Conservation (phyloP, 1,140 invertebrate genomes). For the Meloidogyne floridensis region DNA sequence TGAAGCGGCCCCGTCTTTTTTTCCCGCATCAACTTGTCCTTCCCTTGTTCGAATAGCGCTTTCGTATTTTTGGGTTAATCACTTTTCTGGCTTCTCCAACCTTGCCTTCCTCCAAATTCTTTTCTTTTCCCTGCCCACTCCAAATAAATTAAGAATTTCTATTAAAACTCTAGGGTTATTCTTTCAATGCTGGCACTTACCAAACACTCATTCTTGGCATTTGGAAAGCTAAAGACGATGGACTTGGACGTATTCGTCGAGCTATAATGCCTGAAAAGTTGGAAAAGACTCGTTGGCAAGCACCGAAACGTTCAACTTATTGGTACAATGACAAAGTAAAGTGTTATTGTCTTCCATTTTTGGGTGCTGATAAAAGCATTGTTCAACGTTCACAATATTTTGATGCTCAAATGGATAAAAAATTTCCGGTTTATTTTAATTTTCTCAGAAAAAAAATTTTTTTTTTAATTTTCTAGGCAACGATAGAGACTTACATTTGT, state of each 20-base stretch:
- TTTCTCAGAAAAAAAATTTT: not conserved
- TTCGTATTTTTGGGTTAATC: too few relatives aligned
- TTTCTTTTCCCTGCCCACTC: too few relatives aligned
- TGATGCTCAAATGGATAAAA: slow-evolving; percentile 74
- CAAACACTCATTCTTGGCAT: slow-evolving; percentile 63
- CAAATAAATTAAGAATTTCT: not conserved
- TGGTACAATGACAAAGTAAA: slow-evolving; percentile 72
- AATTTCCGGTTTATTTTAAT: slow-evolving; percentile 71
- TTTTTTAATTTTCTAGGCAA: slow-evolving; percentile 22
- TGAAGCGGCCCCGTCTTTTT: slow-evolving; percentile 40
- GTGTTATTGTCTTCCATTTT: slow-evolving; percentile 79
- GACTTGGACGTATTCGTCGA: slow-evolving; percentile 58
- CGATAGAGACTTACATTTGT: slow-evolving; percentile 66
- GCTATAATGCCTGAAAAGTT: slow-evolving; percentile 62
- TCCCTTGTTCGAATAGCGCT: too few relatives aligned
- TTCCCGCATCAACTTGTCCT: too few relatives aligned
- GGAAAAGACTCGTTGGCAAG: slow-evolving; percentile 53
- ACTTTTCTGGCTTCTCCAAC: too few relatives aligned
- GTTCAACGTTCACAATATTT: slow-evolving; percentile 77
- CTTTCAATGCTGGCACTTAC: slow-evolving; percentile 64
- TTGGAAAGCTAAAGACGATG: slow-evolving; percentile 52
- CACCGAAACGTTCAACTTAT: slow-evolving; percentile 66
- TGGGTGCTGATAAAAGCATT: slow-evolving; percentile 79
- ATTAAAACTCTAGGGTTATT: slow-evolving; percentile 54
- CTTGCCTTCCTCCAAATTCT: too few relatives aligned